Percentiles rank a stretch among this genome's conserved stretches.
These are phyloP conservation scores for Cheumatopsyche charites DNA, from an alignment of 1,140 invertebrate genomes.

Conservation along the genomic window DNA sequence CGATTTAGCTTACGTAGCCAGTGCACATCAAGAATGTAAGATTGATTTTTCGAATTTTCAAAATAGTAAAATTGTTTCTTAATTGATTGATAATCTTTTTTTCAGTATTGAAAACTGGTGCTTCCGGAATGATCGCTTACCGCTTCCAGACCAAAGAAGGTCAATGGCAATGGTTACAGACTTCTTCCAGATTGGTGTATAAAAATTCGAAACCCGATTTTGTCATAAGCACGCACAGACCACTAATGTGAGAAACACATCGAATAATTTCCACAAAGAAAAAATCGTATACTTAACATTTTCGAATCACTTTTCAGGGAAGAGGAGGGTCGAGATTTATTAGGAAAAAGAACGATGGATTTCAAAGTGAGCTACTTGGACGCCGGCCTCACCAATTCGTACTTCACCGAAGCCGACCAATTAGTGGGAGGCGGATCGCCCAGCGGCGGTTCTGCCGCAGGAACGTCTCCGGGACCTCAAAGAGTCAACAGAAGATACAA, in stretches of 20 bases:
- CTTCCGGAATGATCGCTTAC: constrained; percentile 98
- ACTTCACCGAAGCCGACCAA: constrained; percentile 86
- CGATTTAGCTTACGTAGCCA: constrained; percentile 96
- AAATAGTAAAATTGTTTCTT: neutral
- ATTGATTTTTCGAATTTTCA: neutral
- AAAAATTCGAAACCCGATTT: constrained; percentile 99
- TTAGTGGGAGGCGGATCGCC: constrained; percentile 65
- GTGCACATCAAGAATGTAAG: constrained; percentile 98
- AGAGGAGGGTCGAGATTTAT: constrained; percentile 94
- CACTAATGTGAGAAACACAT: constrained; percentile 93
- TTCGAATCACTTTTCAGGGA: constrained; percentile 71
- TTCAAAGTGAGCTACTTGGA: constrained; percentile 98
- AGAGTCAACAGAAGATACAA: constrained; percentile 87
- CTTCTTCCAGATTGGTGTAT: constrained; percentile 94
- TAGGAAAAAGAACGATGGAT: constrained; percentile 97
- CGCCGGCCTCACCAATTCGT: constrained; percentile 86
- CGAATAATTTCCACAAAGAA: neutral
- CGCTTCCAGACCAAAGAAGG: constrained; percentile 92
- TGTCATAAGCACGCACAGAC: constrained; percentile 96
- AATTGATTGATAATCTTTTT: neutral
- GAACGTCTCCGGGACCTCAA: constrained; percentile 66
- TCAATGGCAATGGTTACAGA: constrained; percentile 98
- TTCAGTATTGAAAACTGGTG: constrained; percentile 96
- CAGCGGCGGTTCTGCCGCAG: constrained; percentile 43
- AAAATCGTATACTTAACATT: neutral